Conservation (phyloP, 2,888 invertebrate species). For the Amphipyra berbera region DNA sequence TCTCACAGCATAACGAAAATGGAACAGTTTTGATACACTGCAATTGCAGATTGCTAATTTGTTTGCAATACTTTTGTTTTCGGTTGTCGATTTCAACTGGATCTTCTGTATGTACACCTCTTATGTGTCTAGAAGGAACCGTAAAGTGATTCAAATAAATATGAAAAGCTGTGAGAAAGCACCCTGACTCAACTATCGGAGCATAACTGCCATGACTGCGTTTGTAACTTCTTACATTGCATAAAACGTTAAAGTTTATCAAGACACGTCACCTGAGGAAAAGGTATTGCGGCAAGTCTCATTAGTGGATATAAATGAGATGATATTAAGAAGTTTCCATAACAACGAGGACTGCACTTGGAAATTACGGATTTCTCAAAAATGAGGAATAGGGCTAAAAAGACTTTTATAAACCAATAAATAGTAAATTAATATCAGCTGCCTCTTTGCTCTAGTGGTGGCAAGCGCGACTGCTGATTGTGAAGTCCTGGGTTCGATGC, state of each 20-base stretch:
- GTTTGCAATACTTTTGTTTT: too few relatives aligned
- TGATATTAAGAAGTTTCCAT: neutral
- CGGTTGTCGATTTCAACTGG: neutral
- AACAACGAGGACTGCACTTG: too few relatives aligned
- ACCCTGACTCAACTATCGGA: conserved; percentile 31
- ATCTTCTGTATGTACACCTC: conserved; percentile 5
- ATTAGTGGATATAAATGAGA: neutral
- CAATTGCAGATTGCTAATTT: neutral
- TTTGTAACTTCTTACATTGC: conserved; percentile 19
- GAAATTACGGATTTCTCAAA: too few relatives aligned
- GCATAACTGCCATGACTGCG: conserved; percentile 25
- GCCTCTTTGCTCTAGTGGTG: too few relatives aligned
- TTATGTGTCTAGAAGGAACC: conserved; percentile 17
- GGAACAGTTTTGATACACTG: neutral
- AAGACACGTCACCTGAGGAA: neutral
- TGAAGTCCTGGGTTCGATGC: too few relatives aligned
- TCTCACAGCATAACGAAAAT: neutral
- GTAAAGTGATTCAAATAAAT: conserved; percentile 68
- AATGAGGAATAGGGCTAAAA: too few relatives aligned
- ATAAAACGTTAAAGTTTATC: conserved; percentile 32
- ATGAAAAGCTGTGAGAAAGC: conserved; percentile 62
- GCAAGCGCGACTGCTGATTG: too few relatives aligned
- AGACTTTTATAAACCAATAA: too few relatives aligned
- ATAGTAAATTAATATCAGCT: too few relatives aligned
- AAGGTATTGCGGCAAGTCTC: neutral